Evolutionary conservation across 1,140 invertebrate genomes (phyloP).

Genomic region (Aphis gossypii): DNA sequence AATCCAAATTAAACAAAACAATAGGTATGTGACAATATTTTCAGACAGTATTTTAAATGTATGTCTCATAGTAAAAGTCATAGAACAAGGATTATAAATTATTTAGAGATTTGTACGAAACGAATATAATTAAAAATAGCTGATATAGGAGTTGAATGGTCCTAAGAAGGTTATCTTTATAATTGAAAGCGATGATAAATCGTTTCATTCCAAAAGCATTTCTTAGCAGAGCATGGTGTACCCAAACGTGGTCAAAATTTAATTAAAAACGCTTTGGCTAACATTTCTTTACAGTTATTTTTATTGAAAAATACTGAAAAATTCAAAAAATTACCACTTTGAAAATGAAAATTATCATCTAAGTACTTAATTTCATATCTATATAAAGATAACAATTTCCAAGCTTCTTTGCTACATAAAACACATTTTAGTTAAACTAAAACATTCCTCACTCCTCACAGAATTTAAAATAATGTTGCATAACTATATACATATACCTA

Average conservation of each 20-base stretch:
- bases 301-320: neutral
- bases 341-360: neutral
- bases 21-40: neutral
- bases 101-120: neutral
- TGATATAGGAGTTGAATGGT: neutral
- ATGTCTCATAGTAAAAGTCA: neutral
- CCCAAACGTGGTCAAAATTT: neutral
- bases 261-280: neutral
- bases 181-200: neutral
- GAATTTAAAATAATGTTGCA: neutral
- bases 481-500: neutral
- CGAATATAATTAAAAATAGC: slow-evolving; percentile 5
- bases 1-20: neutral
- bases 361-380: neutral
- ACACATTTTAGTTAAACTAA: neutral
- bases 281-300: neutral
- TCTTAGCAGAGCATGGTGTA: neutral
- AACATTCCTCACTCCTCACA: neutral
- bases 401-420: neutral
- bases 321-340: neutral
- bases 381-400: neutral
- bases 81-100: neutral
- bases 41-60: neutral
- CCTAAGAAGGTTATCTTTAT: neutral
- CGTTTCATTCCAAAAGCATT: neutral